These are phyloP conservation scores for Mobula birostris DNA, from an alignment of 2,113 vertebrate species.

Conservation along the genomic window DNA sequence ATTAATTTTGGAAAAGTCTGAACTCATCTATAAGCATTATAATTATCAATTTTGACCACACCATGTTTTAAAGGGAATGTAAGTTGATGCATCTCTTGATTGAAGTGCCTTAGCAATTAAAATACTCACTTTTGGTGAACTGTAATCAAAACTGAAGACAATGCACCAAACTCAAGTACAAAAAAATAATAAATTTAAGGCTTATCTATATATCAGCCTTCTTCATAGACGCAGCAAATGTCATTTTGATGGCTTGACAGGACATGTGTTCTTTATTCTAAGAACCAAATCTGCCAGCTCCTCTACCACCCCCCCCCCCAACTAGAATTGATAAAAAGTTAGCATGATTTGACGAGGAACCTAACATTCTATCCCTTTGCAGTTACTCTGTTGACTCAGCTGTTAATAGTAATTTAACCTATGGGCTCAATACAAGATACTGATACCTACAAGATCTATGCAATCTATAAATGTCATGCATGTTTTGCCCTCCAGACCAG, in stretches of 20 bases:
- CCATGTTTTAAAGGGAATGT: too few relatives aligned
- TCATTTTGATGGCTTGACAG: neutral
- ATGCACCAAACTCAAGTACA: too few relatives aligned
- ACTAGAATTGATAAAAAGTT: constrained; percentile 13
- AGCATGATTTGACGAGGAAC: constrained; percentile 1
- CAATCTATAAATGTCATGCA: constrained; percentile 29
- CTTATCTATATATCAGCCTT: neutral
- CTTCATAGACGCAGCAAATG: neutral
- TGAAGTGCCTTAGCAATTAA: too few relatives aligned
- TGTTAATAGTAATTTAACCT: constrained; percentile 30
- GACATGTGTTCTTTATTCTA: neutral
- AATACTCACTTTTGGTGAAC: too few relatives aligned
- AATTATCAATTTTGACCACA: too few relatives aligned
- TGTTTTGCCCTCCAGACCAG: constrained; percentile 20
- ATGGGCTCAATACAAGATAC: constrained; percentile 6
- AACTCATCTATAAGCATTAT: too few relatives aligned
- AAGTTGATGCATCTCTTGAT: too few relatives aligned
- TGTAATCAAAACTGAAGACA: too few relatives aligned
- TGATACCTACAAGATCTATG: neutral
- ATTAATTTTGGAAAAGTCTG: too few relatives aligned
- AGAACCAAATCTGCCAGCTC: neutral
- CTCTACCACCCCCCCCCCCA: neutral
- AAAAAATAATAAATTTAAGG: too few relatives aligned
- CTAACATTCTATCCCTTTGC: neutral
- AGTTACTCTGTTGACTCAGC: constrained; percentile 23